Evolutionary conservation across 2,797 vertebrate genomes (phyloP).

Genomic region (Dromococcyx pavoninus): DNA sequence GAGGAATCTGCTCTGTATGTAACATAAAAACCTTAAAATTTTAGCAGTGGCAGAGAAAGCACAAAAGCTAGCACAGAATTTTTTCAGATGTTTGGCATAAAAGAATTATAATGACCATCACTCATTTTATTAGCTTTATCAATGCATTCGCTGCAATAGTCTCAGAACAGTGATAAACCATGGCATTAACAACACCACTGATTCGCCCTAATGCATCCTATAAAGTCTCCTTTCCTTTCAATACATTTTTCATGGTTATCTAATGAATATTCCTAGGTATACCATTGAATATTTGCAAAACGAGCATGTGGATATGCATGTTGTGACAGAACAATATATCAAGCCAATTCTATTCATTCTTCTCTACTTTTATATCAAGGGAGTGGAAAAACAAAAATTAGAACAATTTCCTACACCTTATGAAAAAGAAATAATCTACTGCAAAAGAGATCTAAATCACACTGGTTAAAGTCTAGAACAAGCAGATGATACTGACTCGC

Average conservation of each 20-base stretch:
- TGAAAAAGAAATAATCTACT: neutral
- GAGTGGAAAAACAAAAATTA: neutral
- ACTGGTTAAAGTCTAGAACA: neutral
- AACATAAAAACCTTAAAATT: neutral
- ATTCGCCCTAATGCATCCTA: rapidly evolving
- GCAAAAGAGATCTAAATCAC: neutral
- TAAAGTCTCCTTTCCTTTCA: neutral
- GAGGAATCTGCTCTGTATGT: neutral
- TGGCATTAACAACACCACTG: neutral
- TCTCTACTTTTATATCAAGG: neutral
- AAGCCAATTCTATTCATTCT: neutral
- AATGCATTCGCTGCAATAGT: neutral
- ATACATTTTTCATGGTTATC: neutral
- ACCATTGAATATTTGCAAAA: neutral
- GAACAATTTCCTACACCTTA: neutral
- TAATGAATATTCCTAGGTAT: neutral
- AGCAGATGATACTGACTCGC: neutral
- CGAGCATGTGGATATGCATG: neutral
- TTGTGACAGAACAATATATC: neutral
- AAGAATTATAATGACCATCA: neutral
- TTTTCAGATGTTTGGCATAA: neutral
- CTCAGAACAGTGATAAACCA: neutral
- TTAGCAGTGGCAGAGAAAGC: neutral
- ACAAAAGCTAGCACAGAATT: neutral
- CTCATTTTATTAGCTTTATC: neutral